Evolutionary conservation across 2,113 vertebrate genomes (phyloP), one percentile per base, ranked within the genome.

Genomic region (Canis aureus): DNA sequence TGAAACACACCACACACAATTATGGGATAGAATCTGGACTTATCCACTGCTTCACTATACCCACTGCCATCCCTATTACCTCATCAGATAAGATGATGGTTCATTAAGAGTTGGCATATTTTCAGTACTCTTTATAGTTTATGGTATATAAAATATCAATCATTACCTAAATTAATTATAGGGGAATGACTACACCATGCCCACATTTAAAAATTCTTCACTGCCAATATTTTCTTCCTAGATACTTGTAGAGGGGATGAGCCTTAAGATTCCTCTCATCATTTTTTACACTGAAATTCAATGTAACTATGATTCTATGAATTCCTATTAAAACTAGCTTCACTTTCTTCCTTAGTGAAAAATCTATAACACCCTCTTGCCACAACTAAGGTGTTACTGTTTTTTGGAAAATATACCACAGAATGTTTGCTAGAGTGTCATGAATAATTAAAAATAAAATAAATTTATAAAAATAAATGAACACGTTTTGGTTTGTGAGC

Each of bases 371-470:
- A 55, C 64, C 9, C 27, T 93, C 53, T 95, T 87, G 16, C 10
- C 62, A 82, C 35, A 79, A 2, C 35, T 66, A 35, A 91, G 53
- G 11, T 79, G 8, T 82, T 83, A 79, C 1, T 74, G 20, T 2
- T 66, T 74, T 80, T 80, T 64, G 38, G 1, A 92, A 94, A 95
- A 29, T 76, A 81, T 16, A 53, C 29, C 29, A 57, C 4, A 64
- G 51, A 81, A 93, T 62, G 23, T 83, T 94, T 87, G 0, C 6
- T 43, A 13, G 10, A 60, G 8, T 74, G 83, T 79, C 49, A 90
- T 78, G 29, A 87, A 71, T 60, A 84, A 35, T 66, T 89, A 89
- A 49, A 64, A 91, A 62, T 73, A 95, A 94, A 94, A 94, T 60
- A 79, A 22, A 95, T 27, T 94, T 94, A 7, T 71, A 19, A 62